Base-by-base conservation (phyloP, 2,797 vertebrate species). In the Pachyuromys duprasi region DNA sequence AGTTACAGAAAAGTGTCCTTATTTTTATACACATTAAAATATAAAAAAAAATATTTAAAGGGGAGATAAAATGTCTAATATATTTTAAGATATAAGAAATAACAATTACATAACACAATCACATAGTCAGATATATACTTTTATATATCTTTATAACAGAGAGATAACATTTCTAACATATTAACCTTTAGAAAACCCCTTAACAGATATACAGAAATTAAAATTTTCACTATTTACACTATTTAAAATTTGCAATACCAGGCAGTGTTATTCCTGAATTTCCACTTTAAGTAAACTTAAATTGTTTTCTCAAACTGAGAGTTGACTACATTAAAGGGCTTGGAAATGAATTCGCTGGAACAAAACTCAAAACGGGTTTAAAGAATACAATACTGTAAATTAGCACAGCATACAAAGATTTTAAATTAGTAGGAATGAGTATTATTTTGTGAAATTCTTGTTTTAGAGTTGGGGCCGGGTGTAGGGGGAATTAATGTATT, bases 1-100 rank as follows among this genome's bases (percentile, higher is more conserved):
- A 49, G 49, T 49, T 49, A 49, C 11, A 11, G 49, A 49, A 11
- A 8, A 49, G 49, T 49, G 11, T 49, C 31, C 57, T 94, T 89
- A 24, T 33, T 95, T 94, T 95, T 63, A 49, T 49, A 49, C 8
- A 49, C 49, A 49, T 49, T 49, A 94, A 76, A 93, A 91, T 26
- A 60, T 9, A 91, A n/a, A 82, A 9, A 74, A 26, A 93, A 86
- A 11, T 55, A 88, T 81, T 78, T 82, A 75, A 70, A 95, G 22
- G 33, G 75, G n/a, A 15, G 26, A 83, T 55, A 45, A 57, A 57
- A 62, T 89, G 33, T 45, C 36, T 95, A 87, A 76, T 31, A 93
- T 86, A 90, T 88, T 39, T 45, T 45, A 65, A 84, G 87, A 17
- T 65, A 88, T 86, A 36, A 60, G 92, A 96, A 86, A 24, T 90